Evolutionary conservation across 2,888 invertebrate species (phyloP).

Genomic region (Lathronympha strigana): DNA sequence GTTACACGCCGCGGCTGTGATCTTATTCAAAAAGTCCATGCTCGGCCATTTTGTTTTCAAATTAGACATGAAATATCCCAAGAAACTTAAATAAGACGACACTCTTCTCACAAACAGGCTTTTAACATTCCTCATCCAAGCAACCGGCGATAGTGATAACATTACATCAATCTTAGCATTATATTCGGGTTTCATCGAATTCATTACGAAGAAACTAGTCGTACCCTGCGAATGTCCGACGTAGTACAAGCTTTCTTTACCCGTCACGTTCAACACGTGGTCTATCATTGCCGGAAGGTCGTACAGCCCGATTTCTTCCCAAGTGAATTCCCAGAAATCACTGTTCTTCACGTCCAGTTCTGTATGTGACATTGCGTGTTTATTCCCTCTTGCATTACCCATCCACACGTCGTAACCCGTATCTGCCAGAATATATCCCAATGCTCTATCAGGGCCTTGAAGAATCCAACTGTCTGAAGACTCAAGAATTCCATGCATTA

Average conservation of each 20-base stretch:
- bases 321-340: conserved; percentile 81
- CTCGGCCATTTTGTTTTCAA: conserved; percentile 55
- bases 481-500: conserved; percentile 92
- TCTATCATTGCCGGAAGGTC: conserved; percentile 91
- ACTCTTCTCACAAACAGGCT: conserved; percentile 63
- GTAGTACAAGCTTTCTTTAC: conserved; percentile 83
- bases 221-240: conserved; percentile 89
- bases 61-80: conserved; percentile 54
- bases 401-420: conserved; percentile 91
- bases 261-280: conserved; percentile 78
- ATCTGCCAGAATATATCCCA: conserved; percentile 87
- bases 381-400: conserved; percentile 92
- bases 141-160: conserved; percentile 85
- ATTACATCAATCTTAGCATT: conserved; percentile 82
- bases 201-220: conserved; percentile 83
- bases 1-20: conserved; percentile 58
- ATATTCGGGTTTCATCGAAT: conserved; percentile 80
- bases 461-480: conserved; percentile 90
- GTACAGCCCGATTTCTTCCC: conserved; percentile 89
- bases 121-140: conserved; percentile 76
- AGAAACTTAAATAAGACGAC: conserved; percentile 53
- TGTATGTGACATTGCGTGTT: conserved; percentile 85
- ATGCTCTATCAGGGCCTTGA: conserved; percentile 84
- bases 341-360: conserved; percentile 47
- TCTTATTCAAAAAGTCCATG: conserved; percentile 55